These are phyloP conservation scores for Ischnus inquisitorius DNA, from an alignment of 2,888 invertebrate species.

Conservation along the genomic window DNA sequence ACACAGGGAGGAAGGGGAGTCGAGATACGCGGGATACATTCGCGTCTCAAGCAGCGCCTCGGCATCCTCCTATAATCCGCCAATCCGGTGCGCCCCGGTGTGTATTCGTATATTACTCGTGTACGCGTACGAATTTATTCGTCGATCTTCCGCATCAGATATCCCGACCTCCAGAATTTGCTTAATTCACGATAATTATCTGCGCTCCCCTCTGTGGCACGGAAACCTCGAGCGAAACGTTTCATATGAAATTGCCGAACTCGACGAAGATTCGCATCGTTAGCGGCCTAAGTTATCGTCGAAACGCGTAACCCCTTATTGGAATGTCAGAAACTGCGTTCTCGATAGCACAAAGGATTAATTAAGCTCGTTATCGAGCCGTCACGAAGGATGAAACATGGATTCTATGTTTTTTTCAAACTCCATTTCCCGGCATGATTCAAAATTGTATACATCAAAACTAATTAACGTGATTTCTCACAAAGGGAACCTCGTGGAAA, in stretches of 20 bases:
- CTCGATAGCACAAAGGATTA: too few relatives aligned
- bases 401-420: too few relatives aligned
- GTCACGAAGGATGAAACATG: too few relatives aligned
- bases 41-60: background rate
- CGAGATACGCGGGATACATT: background rate
- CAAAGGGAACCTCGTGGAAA: too few relatives aligned
- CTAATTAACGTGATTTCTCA: too few relatives aligned
- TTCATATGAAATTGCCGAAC: constrained; percentile 34
- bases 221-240: constrained; percentile 18
- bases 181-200: constrained; percentile 59
- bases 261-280: background rate
- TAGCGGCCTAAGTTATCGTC: background rate
- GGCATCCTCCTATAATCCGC: constrained; percentile 14
- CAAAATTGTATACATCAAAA: too few relatives aligned
- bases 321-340: too few relatives aligned
- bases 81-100: background rate
- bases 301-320: too few relatives aligned
- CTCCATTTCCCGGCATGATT: too few relatives aligned
- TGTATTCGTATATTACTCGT: too few relatives aligned
- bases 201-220: constrained; percentile 20
- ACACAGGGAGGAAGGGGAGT: background rate
- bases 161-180: constrained; percentile 42
- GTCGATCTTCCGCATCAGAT: constrained; percentile 15
- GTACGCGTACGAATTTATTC: background rate
- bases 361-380: too few relatives aligned